Base-by-base conservation (phyloP, 2,888 invertebrate genomes). In the Leptinotarsa haldemani region DNA sequence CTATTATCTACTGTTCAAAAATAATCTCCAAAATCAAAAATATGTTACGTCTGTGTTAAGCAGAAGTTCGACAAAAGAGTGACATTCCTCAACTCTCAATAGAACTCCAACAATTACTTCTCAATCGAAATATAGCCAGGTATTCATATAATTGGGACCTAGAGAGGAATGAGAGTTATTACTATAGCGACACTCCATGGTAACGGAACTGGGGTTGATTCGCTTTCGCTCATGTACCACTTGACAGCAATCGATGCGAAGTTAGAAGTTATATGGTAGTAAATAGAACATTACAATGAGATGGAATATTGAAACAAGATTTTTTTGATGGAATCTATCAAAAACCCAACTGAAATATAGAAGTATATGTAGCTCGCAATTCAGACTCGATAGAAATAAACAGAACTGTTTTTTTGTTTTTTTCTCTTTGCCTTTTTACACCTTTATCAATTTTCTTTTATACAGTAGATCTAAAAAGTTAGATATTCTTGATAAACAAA, bases 181-280 rank as follows among this genome's bases (percentile, higher is more conserved):
- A 79, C 87, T 86, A 87, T 87, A 85, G 86, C 83, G 84, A 87
- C 86, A 79, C 80, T 77, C 86, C 85, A 86, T 86, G 84, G 85
- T 83, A 84, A 86, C 86, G 74, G 77, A 81, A 81, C 83, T 82
- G 82, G 83, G 85, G 85, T 70, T 69, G 81, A 82, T 78, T 82
- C 79, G 79, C 83, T 85, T 83, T 83, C 82, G 79, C 81, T 83
- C 78, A 79, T 77, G 78, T 80, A 78, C 81, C 82, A 82, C 80
- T 80, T 80, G 78, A 77, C 72, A 76, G 71, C 79, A 81, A 84
- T 83, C 83, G 80, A 83, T 83, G 82, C 75, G 69, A 70, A 75
- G 77, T 74, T 66, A 69, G 69, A 12, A 61, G 56, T 63, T 70
- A 61, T 2, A 56, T 67, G 56, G 56, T 40, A 22, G n/a, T 58